A percentile compares a stretch with the other conserved stretches of the same genome.
phyloP scores from a whole-genome alignment of 2,113 vertebrate species.

The crab-eating macaque (Macaca fascicularis) region T2T-MFA8v1.1 NC_088381.1:43868001-43868500 shows the following conservation, averaged over 20 bases:
- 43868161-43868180: not conserved
- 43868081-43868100: constrained; percentile 15
- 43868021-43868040: constrained; percentile 43
- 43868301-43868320: not conserved
- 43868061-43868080: constrained; percentile 44
- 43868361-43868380: not conserved
- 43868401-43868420: not conserved
- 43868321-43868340: not conserved
- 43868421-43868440: not conserved
- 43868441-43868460: not conserved
- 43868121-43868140: constrained; percentile 44
- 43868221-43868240: not conserved
- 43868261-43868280: fast-evolving
- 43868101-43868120: constrained; percentile 20
- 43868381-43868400: not conserved
- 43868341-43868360: not conserved
- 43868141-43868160: not conserved
- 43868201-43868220: not conserved
- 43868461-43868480: not conserved
- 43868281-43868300: not conserved
- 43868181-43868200: not conserved
- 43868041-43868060: constrained; percentile 63
- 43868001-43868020: not conserved
- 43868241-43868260: not conserved
- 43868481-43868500: not conserved